Conservation (phyloP, 2,113 vertebrate species). For the Odobenus rosmarus region DNA sequence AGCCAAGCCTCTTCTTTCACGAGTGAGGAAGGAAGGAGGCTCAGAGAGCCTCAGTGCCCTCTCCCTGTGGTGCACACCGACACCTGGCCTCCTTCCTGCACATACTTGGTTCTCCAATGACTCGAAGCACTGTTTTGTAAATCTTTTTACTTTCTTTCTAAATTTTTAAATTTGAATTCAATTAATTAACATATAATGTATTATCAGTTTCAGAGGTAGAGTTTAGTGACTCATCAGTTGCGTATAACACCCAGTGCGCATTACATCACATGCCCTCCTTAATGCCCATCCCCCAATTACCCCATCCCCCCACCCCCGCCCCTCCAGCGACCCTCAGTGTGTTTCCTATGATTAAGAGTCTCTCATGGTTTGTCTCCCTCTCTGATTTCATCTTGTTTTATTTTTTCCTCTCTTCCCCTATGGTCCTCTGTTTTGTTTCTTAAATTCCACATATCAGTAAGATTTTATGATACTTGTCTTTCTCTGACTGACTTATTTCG, state of each 20-base stretch:
- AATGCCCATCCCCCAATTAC: too few species aligned
- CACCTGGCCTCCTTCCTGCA: too few species aligned
- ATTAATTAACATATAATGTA: not conserved
- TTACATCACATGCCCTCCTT: rapidly evolving
- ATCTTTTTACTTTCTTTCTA: not conserved
- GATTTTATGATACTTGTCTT: too few species aligned
- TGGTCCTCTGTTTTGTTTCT: too few species aligned
- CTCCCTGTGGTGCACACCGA: rapidly evolving
- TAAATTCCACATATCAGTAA: too few species aligned
- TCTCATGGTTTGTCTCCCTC: too few species aligned
- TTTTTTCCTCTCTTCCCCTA: too few species aligned
- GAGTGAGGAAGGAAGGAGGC: rapidly evolving
- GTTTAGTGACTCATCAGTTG: not conserved
- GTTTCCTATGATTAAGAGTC: too few species aligned
- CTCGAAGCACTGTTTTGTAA: not conserved
- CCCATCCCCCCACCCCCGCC: too few species aligned
- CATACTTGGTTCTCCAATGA: rapidly evolving
- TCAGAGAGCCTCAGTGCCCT: not conserved
- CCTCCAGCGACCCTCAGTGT: too few species aligned
- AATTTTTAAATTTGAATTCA: not conserved
- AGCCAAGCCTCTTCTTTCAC: not conserved
- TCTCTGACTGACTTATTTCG: too few species aligned
- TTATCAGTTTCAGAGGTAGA: not conserved
- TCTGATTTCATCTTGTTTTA: too few species aligned
- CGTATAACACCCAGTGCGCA: not conserved